Evolutionary conservation across 2,888 invertebrate genomes (phyloP).

Genomic region (Erpobdella octoculata): DNA sequence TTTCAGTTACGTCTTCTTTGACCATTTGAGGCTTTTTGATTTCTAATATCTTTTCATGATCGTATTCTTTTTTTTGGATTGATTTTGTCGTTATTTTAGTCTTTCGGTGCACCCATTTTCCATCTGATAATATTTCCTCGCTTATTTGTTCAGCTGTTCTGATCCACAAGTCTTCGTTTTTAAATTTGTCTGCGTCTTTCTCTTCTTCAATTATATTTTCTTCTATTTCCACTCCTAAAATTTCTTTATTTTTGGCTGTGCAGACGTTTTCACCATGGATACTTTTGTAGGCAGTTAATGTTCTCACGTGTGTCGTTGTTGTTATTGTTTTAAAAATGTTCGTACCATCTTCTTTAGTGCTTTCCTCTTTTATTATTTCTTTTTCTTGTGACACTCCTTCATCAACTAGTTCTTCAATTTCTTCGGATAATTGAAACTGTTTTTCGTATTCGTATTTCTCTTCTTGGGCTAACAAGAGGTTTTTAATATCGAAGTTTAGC

Average conservation of each 20-base stretch:
- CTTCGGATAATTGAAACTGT: neutral
- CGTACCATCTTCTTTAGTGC: neutral
- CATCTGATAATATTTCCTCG: neutral
- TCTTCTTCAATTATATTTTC: conserved; percentile 54
- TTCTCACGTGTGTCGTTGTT: neutral
- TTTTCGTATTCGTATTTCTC: neutral
- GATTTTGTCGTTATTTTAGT: neutral
- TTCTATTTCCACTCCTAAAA: conserved; percentile 41
- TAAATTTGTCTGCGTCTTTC: conserved; percentile 41
- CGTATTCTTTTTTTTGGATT: neutral
- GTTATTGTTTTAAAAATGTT: neutral
- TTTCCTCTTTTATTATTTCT: neutral
- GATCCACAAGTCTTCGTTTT: neutral
- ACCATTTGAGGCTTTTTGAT: neutral
- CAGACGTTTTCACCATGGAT: neutral
- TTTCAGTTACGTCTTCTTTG: neutral
- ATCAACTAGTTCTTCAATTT: neutral
- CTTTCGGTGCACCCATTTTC: neutral
- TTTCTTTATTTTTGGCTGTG: conserved; percentile 28
- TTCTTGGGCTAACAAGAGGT: neutral
- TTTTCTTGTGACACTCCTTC: neutral
- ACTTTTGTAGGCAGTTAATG: neutral
- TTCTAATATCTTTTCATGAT: neutral
- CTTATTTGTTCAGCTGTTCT: conserved; percentile 2
- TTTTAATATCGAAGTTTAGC: neutral